Evolutionary conservation across 1,140 invertebrate genomes (phyloP), one percentile per base, ranked within the genome.

Genomic region (Solenopsis invicta): DNA sequence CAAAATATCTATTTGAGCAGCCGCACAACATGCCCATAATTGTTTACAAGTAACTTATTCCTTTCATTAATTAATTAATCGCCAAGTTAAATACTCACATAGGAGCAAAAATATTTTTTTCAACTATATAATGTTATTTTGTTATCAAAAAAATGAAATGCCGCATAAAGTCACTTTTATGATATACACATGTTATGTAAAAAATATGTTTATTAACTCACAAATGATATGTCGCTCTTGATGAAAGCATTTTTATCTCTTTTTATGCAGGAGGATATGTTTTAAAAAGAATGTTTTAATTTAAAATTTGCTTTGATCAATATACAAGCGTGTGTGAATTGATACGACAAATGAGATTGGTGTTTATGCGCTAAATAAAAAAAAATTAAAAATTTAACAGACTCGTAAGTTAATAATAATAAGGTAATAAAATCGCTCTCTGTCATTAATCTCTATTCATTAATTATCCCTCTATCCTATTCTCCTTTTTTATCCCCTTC

Each of bases 1-100:
- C 54, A 71, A 48, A 71, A 81, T 71, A 71, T 71, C 29, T 4
- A 66, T 64, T 64, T 37, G 13, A 67, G 4, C n/a, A n/a, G 29
- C 10, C 48, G 18, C 18, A 18, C 24, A 21, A 37, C 18, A 59
- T 24, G 59, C 16, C 8, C n/a, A 76, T 45, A 76, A 59, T 59
- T 59, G 34, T 76, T 45, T 76, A 71, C 45, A 71, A 50, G 13
- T 24, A 50, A 50, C 0, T 71, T 71, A 29, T 0, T 29, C 18
- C 64, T 29, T 29, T 71, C 3, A 24, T 48, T 16, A 24, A 69
- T 71, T 71, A 50, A 29, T 69, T 69, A 41, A 12, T 48, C 4
- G 10, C 2, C 37, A 66, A 48, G 6, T 69, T 3, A 48, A 2
- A 48, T 10, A 16, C 29, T n/a, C 18, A 37, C 18, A 6, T 21